These are phyloP conservation scores for Falco rusticolus DNA, from an alignment of 2,797 vertebrate genomes.

Conservation along the genomic window DNA sequence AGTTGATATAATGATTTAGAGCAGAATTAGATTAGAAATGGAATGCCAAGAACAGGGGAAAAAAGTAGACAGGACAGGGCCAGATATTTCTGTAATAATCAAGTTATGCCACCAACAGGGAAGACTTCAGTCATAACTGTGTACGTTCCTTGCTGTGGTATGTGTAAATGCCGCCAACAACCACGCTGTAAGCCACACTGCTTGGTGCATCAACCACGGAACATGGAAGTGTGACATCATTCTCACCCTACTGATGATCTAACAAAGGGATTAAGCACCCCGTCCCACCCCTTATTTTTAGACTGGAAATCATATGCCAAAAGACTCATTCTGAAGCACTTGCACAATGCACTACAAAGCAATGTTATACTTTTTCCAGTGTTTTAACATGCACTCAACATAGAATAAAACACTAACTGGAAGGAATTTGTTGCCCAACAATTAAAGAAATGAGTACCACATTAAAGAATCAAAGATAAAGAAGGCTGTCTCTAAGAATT, in stretches of 20 bases:
- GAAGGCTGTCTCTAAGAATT: neutral
- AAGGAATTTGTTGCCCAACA: neutral
- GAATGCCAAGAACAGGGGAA: neutral
- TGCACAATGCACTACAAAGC: neutral
- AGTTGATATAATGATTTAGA: neutral
- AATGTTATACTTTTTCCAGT: fast-evolving
- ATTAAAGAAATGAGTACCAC: neutral
- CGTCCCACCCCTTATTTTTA: neutral
- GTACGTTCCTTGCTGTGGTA: neutral
- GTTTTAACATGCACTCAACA: neutral
- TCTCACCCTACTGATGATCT: neutral
- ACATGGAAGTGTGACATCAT: fast-evolving
- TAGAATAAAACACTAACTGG: neutral
- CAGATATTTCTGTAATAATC: neutral
- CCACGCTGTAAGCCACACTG: fast-evolving
- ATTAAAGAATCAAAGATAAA: neutral
- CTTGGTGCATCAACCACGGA: neutral
- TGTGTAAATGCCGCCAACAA: neutral
- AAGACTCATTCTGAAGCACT: neutral
- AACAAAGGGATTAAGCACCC: neutral
- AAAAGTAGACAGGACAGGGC: neutral
- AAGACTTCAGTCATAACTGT: neutral
- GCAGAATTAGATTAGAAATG: neutral
- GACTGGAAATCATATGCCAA: neutral
- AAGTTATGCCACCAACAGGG: neutral